phyloP scores from a whole-genome alignment of 2,113 vertebrate species.

The Neopipo cinnamomea region DNA sequence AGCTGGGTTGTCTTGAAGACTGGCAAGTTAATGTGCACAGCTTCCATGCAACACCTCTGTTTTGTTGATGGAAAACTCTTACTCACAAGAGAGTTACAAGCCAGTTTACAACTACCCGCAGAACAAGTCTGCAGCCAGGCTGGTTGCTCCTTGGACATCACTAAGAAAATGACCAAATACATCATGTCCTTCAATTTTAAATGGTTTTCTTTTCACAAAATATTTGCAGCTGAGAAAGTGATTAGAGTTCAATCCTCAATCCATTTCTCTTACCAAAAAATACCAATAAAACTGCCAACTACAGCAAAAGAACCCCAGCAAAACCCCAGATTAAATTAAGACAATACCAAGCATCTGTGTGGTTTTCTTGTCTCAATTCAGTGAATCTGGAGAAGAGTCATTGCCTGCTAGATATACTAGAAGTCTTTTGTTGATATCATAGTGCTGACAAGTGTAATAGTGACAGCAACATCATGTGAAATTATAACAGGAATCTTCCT shows the following conservation, averaged over 20 bases:
- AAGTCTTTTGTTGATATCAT: conserved; percentile 77
- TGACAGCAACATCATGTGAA: conserved; percentile 79
- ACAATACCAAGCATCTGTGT: conserved; percentile 36
- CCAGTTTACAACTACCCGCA: not conserved
- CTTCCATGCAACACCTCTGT: not conserved
- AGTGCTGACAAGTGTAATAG: conserved; percentile 77
- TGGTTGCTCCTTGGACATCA: not conserved
- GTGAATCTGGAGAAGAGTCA: conserved; percentile 8
- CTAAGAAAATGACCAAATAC: not conserved
- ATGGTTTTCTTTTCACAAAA: not conserved
- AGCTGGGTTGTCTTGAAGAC: not conserved
- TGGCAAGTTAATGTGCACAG: not conserved
- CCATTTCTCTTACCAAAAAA: not conserved
- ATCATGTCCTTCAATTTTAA: not conserved
- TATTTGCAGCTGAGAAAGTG: not conserved
- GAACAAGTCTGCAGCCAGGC: not conserved
- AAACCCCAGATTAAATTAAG: conserved; percentile 4
- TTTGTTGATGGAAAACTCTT: not conserved
- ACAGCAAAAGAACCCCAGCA: not conserved
- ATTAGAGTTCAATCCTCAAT: not conserved
- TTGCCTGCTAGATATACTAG: conserved; percentile 37
- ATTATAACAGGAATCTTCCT: conserved; percentile 75
- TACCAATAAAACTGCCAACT: not conserved
- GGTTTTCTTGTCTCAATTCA: conserved; percentile 14
- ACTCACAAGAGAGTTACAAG: not conserved